Base-by-base conservation (phyloP, 2,113 vertebrate species). In the Entelurus aequoreus region DNA sequence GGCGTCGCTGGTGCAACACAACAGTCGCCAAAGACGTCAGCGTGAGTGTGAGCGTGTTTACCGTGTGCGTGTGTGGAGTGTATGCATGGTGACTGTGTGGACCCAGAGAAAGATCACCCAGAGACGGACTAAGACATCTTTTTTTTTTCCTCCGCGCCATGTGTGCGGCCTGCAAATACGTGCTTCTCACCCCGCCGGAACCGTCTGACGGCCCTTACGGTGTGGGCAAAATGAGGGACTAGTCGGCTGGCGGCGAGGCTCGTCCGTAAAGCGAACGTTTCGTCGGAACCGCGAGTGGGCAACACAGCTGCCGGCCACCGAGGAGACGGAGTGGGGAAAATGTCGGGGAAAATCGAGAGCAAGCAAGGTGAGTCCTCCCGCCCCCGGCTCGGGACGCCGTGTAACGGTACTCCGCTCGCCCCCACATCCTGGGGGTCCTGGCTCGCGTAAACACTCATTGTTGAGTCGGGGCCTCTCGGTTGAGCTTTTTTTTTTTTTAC, bases 301-400 rank as follows among this genome's bases (percentile, higher is more conserved):
- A 75, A 76, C 82, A 75, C 86, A 77, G 82, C 85, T 85, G 84
- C 81, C 83, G 83, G 57, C 44, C 14, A n/a, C 21, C 14, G 46
- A 48, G 44, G 80, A 72, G 54, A 78, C 72, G 42, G 42, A 11
- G 42, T 0, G 0, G 42, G 12, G 83, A 90, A 87, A 81, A 92
- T 92, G 91, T 92, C 91, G 83, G 90, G 89, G 54, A 92, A 91
- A 85, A 89, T 90, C 79, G 91, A 92, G 71, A 91, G 88, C 79
- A 92, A 92, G 71, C 91, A 90, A 85, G 91, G 91, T 92, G 83
- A 87, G 88, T 63, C 56, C 68, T 62, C 46, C 19, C 2, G 19
- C 19, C 58, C 8, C 64, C 65, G 72, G 69, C 61, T 64, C 13
- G 44, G 59, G 62, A 64, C 36, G 63, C 60, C 9, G 63, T 10